These are phyloP conservation scores for Eupristina koningsbergeri DNA, from an alignment of 1,140 invertebrate genomes.

Conservation along the genomic window DNA sequence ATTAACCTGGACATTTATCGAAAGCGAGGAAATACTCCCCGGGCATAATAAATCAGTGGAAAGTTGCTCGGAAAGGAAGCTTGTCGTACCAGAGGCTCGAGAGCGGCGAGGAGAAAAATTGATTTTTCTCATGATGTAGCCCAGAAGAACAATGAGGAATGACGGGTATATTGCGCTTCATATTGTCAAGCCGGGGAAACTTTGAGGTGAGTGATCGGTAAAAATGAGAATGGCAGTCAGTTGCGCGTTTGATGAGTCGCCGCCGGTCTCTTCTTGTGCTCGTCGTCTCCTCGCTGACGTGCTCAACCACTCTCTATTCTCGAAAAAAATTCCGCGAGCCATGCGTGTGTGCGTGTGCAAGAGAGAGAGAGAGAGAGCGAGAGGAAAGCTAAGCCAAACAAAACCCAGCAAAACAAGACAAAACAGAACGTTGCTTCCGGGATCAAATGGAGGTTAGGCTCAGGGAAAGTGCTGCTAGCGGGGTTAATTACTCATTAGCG, in stretches of 20 bases:
- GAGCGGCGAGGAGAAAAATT: not conserved
- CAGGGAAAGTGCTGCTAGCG: not conserved
- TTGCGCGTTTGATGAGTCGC: not conserved
- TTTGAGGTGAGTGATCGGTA: not conserved
- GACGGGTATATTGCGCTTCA: not conserved
- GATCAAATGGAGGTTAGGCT: not conserved
- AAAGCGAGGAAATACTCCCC: not conserved
- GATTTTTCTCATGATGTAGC: not conserved
- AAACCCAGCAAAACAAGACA: no score
- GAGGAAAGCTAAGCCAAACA: no score
- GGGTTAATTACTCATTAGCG: slow-evolving; percentile 43
- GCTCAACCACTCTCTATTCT: no score
- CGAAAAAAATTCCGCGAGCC: not conserved
- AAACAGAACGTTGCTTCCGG: not conserved
- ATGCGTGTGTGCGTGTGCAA: no score
- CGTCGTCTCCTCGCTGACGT: no score
- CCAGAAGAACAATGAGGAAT: not conserved
- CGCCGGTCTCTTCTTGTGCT: no score
- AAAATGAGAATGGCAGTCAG: not conserved
- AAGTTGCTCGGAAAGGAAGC: not conserved
- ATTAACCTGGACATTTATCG: not conserved
- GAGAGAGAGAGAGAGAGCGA: not conserved
- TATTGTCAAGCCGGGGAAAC: not conserved
- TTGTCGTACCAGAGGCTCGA: not conserved
- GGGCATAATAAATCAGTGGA: slow-evolving; percentile 8